Evolutionary conservation across 1,140 invertebrate genomes (phyloP).

Genomic region (Drosophila mayri): DNA sequence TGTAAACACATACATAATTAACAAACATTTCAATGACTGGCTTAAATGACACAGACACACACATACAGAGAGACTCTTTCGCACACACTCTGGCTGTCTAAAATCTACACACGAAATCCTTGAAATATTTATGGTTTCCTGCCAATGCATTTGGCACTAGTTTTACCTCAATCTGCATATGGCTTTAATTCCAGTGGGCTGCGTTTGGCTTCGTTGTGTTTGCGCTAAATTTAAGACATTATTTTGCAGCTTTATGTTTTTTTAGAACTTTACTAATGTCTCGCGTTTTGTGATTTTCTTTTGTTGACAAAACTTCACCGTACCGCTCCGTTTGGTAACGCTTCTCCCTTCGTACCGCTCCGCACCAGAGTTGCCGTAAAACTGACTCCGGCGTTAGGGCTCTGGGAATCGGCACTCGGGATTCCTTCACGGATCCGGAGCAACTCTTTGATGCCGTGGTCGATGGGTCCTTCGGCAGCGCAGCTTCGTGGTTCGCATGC

Average conservation of each 20-base stretch:
- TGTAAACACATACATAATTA: constrained; percentile 79
- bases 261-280: constrained; percentile 7
- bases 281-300: constrained; percentile 15
- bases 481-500: constrained; percentile 21
- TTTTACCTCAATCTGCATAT: constrained; percentile 60
- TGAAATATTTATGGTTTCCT: constrained; percentile 67
- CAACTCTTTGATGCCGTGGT: constrained; percentile 63
- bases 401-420: constrained; percentile 33
- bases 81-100: constrained; percentile 25
- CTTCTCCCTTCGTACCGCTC: constrained; percentile 53
- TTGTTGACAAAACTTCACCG: constrained; percentile 34
- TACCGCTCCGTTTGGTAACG: constrained; percentile 27
- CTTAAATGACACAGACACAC: constrained; percentile 55
- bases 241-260: neutral
- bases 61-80: constrained; percentile 13
- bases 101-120: constrained; percentile 47
- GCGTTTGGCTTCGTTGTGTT: neutral
- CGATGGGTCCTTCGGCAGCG: constrained; percentile 27
- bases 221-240: constrained; percentile 2
- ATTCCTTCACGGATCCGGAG: constrained; percentile 43
- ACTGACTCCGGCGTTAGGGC: constrained; percentile 52
- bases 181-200: constrained; percentile 46
- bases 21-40: constrained; percentile 81
- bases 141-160: constrained; percentile 20
- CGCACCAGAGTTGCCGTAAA: constrained; percentile 69